Base-by-base conservation (phyloP, 2,888 invertebrate genomes). In the Morpho achilles region DNA sequence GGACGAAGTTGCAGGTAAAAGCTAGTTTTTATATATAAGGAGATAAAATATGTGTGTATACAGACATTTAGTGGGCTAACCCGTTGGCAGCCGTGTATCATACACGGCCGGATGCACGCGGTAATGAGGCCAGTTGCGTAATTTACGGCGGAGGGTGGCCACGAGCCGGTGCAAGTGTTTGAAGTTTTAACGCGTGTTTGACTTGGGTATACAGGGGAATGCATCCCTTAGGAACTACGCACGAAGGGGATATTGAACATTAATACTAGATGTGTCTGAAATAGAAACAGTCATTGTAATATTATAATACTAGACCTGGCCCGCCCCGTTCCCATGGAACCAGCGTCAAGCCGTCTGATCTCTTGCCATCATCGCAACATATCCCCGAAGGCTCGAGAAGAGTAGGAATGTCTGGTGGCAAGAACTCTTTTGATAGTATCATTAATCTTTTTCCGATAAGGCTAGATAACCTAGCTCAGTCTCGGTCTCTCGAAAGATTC, bases 151-250 rank as follows among this genome's bases (percentile, higher is more conserved):
- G 64, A 72, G 75, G 76, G 79, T 68, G 74, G 73, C 72, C 79
- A 74, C 73, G 77, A 80, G 75, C 80, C 69, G 77, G 77, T 79
- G 80, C 81, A 82, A 79, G 80, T 84, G 84, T 88, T 89, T 88
- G 89, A 89, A 87, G 82, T 85, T 80, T 77, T 85, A 78, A 84
- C 86, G 84, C 84, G 69, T 80, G 75, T 80, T 81, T 82, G 77
- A 69, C 74, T 68, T 71, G 72, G 68, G 68, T 75, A 71, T 64
- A 70, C 65, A 59, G 62, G 62, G 58, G 48, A 62, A 61, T 57
- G 58, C 48, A 52, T 55, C 41, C 48, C 51, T 59, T 32, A 53
- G 46, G 40, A 42, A 44, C 47, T 59, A 8, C 8, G 7, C 32
- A 52, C 46, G 39, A 47, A 53, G 53, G 53, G 47, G 47, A 53